Base-by-base conservation (phyloP, 2,113 vertebrate genomes). In the Phalacrocorax pelagicus region DNA sequence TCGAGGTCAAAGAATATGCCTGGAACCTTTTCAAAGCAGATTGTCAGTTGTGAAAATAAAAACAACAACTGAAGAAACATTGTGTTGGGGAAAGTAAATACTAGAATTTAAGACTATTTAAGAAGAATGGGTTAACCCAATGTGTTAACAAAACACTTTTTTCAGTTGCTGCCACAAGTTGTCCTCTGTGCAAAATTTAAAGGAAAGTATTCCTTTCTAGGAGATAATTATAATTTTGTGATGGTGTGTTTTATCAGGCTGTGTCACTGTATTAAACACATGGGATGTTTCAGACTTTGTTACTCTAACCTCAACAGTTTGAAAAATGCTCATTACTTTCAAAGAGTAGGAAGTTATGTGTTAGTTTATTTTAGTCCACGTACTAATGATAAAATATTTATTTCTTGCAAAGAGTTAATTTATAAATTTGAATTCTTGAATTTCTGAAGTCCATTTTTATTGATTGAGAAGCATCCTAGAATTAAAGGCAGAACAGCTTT, bases 21-120 rank as follows among this genome's bases (percentile, higher is more conserved):
- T 94, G 87, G 84, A 95, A 92, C 88, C 32, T 85, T 95, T 94
- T 92, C 89, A 96, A 81, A 95, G 54, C 6, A 0, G 74, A 54
- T 94, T 94, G 61, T 91, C 84, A 95, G 49, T 92, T 83, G 67
- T 78, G 91, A 95, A 95, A 88, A 92, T 55, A 36, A 72, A 73
- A 81, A 26, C 38, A 38, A 26, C 1, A 65, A 40, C 10, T 52
- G 58, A 83, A 83, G 72, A 78, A 67, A 44, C 16, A 3, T 38
- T 36, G 19, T 52, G 11, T 52, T 80, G 52, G 47, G 42, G 88
- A 26, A 90, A 78, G 49, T 49, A 13, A 79, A 74, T 88, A 61
- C 9, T 88, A 34, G 73, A 79, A 85, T 90, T 86, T 65, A 89
- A 73, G 38, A 55, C 86, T 84, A 59, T n/a, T 81, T 63, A 79